A percentile compares a stretch with the other conserved stretches of the same genome.
Evolutionary conservation across 1,140 invertebrate genomes (phyloP).

Genomic region (Drosophila pandora): DNA sequence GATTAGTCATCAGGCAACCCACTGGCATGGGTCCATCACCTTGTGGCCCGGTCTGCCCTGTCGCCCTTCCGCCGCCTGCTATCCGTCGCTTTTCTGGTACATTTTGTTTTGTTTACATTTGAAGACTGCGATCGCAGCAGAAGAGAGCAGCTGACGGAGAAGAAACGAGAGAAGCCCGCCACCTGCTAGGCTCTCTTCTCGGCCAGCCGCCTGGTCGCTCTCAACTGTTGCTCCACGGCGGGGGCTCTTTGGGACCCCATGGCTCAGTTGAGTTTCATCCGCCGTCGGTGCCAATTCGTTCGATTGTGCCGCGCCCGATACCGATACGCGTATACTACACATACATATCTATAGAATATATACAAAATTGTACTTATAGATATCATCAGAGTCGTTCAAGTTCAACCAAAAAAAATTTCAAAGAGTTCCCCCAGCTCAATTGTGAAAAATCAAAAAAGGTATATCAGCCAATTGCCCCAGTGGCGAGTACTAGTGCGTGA

Average conservation of each 20-base stretch:
- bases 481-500: slow-evolving; percentile 67
- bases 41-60: slow-evolving; percentile 29
- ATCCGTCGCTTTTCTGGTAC: slow-evolving; percentile 27
- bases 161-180: slow-evolving; percentile 31
- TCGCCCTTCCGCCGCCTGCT: neutral
- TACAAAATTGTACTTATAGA: slow-evolving; percentile 18
- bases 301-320: slow-evolving; percentile 68
- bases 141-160: slow-evolving; percentile 17
- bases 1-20: slow-evolving; percentile 68
- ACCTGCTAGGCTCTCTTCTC: slow-evolving; percentile 29
- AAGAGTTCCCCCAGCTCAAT: slow-evolving; percentile 52
- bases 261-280: slow-evolving; percentile 71
- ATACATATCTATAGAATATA: slow-evolving; percentile 35
- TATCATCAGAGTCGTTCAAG: slow-evolving; percentile 54
- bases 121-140: slow-evolving; percentile 52
- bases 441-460: slow-evolving; percentile 55
- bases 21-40: slow-evolving; percentile 71
- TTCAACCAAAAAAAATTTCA: slow-evolving; percentile 59
- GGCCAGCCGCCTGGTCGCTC: slow-evolving; percentile 6
- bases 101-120: slow-evolving; percentile 75
- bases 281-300: slow-evolving; percentile 73
- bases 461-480: slow-evolving; percentile 32
- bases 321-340: slow-evolving; percentile 49
- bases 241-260: slow-evolving; percentile 18
- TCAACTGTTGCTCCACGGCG: slow-evolving; percentile 19